These are phyloP conservation scores for Drosophila nasuta DNA, from an alignment of 1,140 invertebrate genomes.

Conservation along the genomic window DNA sequence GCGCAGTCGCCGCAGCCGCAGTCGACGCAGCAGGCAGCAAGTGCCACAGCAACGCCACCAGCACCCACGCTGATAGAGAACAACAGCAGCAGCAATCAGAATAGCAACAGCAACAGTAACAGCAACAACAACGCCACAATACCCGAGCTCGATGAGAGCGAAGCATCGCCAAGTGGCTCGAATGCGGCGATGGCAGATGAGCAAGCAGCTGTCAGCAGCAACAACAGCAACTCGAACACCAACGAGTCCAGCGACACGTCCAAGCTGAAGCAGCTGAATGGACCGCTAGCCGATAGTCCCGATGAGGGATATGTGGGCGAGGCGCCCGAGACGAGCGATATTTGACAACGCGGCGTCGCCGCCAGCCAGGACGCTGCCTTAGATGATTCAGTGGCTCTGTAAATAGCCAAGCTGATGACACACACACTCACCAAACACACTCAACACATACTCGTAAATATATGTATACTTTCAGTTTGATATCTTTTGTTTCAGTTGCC, in stretches of 20 bases:
- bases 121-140: constrained; percentile 51
- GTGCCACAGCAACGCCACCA: constrained; percentile 30
- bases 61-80: constrained; percentile 33
- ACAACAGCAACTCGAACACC: constrained; percentile 76
- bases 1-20: constrained; percentile 56
- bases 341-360: constrained; percentile 85
- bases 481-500: constrained; percentile 30
- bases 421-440: constrained; percentile 21
- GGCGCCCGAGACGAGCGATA: constrained; percentile 86
- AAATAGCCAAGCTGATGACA: constrained; percentile 65
- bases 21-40: constrained; percentile 17
- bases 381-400: constrained; percentile 84
- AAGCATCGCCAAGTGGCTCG: constrained; percentile 66
- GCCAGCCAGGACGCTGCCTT: constrained; percentile 59
- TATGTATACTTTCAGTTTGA: constrained; percentile 27
- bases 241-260: constrained; percentile 54
- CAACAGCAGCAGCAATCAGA: constrained; percentile 58
- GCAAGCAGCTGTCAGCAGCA: constrained; percentile 44
- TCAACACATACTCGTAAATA: constrained; percentile 12
- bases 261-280: constrained; percentile 85
- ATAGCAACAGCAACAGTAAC: constrained; percentile 60
- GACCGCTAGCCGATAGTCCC: constrained; percentile 91
- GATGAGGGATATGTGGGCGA: constrained; percentile 95
- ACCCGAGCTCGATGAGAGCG: constrained; percentile 76
- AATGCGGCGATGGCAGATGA: constrained; percentile 45